These are phyloP conservation scores for Falco novaeseelandiae DNA, from an alignment of 2,797 vertebrate genomes.

Conservation along the genomic window DNA sequence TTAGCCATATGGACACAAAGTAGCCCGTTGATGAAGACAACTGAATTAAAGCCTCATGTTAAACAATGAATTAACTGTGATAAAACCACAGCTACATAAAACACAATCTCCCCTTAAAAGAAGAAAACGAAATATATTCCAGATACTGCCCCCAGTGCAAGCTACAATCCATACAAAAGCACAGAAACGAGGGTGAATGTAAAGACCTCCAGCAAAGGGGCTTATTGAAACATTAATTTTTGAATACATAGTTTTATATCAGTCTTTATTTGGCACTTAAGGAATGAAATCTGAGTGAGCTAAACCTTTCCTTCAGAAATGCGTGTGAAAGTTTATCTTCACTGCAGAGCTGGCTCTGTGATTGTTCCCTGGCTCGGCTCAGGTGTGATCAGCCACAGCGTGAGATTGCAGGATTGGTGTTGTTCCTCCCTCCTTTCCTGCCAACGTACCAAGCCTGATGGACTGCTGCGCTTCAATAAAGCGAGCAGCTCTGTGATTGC, in stretches of 20 bases:
- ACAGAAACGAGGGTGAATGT: not conserved
- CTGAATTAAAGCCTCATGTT: slow-evolving; percentile 52
- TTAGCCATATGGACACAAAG: slow-evolving; percentile 70
- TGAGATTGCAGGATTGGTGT: not conserved
- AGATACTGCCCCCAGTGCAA: not conserved
- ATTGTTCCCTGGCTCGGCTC: not conserved
- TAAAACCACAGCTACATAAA: slow-evolving; percentile 3
- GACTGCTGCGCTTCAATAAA: not conserved
- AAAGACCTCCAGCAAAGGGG: not conserved
- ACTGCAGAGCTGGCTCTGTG: not conserved
- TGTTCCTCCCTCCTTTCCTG: not conserved
- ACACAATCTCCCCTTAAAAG: not conserved
- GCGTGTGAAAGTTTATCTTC: not conserved
- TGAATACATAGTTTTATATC: not conserved
- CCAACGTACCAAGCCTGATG: rapidly evolving
- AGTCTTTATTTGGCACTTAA: not conserved
- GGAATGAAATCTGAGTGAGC: not conserved
- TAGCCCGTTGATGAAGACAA: slow-evolving; percentile 58
- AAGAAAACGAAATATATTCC: not conserved
- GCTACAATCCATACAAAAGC: not conserved
- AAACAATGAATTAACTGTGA: slow-evolving; percentile 56
- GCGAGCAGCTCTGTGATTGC: not conserved
- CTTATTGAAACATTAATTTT: not conserved
- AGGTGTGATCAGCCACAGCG: not conserved
- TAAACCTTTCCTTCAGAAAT: not conserved